Percentiles rank a stretch among this genome's conserved stretches.
Conservation (phyloP, 2,888 invertebrate genomes). For the Lepidocyrtoides sp. region DNA sequence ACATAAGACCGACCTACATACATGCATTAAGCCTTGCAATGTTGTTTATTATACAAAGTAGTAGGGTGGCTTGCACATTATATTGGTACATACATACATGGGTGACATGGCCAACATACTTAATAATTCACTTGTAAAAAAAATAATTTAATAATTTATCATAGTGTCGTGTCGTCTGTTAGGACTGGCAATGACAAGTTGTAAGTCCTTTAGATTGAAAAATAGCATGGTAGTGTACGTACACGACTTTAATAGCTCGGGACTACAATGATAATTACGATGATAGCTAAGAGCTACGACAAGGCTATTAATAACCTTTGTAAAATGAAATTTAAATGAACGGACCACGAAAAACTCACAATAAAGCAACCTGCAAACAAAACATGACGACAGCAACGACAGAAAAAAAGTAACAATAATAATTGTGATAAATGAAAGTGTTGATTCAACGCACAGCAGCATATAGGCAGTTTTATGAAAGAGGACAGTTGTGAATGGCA, state of each 20-base stretch:
- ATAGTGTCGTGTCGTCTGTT: neutral
- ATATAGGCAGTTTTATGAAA: neutral
- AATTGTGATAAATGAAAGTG: slow-evolving; percentile 41
- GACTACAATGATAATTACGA: neutral
- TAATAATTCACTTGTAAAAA: slow-evolving; percentile 1
- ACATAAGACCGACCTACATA: no score
- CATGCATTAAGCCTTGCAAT: neutral
- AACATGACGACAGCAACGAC: neutral
- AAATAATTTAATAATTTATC: neutral
- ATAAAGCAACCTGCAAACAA: neutral
- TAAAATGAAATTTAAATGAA: slow-evolving; percentile 41
- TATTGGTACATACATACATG: neutral
- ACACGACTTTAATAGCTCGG: neutral
- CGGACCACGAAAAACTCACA: neutral
- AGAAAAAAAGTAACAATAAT: slow-evolving; percentile 7
- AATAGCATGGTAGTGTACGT: neutral
- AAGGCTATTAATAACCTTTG: slow-evolving; percentile 36
- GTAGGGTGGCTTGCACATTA: no score
- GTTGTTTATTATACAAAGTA: no score
- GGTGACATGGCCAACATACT: neutral
- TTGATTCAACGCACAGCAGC: neutral
- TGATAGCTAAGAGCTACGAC: neutral
- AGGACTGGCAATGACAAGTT: neutral
- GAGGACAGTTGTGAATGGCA: slow-evolving; percentile 20
- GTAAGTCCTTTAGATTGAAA: neutral